These are phyloP conservation scores for Xerus rutilus DNA, from an alignment of 2,797 vertebrate genomes.

Conservation along the genomic window DNA sequence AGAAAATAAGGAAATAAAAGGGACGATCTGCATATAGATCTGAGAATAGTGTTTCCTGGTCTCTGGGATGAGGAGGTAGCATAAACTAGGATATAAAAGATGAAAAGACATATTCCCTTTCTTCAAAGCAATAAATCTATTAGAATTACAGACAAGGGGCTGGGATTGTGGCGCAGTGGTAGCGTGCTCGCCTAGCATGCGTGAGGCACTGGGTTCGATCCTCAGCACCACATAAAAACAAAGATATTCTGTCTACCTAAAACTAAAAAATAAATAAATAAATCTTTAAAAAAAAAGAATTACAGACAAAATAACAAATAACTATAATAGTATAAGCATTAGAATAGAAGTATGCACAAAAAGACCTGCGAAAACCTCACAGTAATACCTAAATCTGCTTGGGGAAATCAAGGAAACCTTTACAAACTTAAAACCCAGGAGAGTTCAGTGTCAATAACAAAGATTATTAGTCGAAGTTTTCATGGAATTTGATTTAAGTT, in stretches of 20 bases:
- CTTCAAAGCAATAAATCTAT: slow-evolving; percentile 22
- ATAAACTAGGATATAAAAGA: background rate
- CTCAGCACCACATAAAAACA: no score
- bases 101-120: background rate
- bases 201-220: no score
- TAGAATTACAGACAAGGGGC: no score
- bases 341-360: slow-evolving; percentile 5
- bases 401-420: background rate
- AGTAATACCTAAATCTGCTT: background rate
- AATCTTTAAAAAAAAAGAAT: no score
- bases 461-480: slow-evolving; percentile 57
- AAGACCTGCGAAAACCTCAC: background rate
- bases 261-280: no score
- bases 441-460: slow-evolving; percentile 55
- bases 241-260: no score
- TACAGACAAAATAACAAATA: background rate
- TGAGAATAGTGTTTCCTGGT: slow-evolving; percentile 46
- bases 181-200: no score
- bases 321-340: background rate
- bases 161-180: no score
- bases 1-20: slow-evolving; percentile 45
- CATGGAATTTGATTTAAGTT: slow-evolving; percentile 62
- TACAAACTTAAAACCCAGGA: slow-evolving; percentile 31
- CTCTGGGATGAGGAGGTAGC: slow-evolving; percentile 46
- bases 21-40: background rate